Base-by-base conservation (phyloP, 1,140 invertebrate genomes). In the Geopemphigus sp. region DNA sequence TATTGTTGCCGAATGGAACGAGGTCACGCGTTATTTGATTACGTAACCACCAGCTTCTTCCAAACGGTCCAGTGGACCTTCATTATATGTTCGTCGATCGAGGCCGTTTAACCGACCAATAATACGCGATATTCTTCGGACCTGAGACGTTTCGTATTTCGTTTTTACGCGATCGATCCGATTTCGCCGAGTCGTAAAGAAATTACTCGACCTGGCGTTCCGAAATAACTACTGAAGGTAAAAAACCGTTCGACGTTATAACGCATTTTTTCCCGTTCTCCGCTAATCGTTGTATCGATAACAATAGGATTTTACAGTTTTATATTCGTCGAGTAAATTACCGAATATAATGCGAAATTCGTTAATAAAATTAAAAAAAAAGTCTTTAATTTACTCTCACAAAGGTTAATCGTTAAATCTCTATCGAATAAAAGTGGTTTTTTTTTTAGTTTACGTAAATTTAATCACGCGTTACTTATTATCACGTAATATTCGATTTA, bases 281-380 rank as follows among this genome's bases (percentile, higher is more conserved):
- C 19, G 22, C n/a, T 66, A 45, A 66, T 66, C 22, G n/a, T 22
- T 66, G 39, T 39, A 39, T 66, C 39, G 39, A 39, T 66, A 66
- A 66, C n/a, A 66, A 66, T 66, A 66, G n/a, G 11, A 39, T 45
- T 39, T 66, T 19, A 66, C 15, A n/a, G 19, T 39, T 66, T 66
- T 39, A 66, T 1, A 32, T 32, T 14, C n/a, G 19, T 19, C 32
- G 2, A 22, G 32, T 66, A 66, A 66, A 66, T 66, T 66, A 29
- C 11, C 19, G 63, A 32, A 66, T 39, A 66, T 39, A 66, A 39
- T 64, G 32, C n/a, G 61, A 19, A n/a, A n/a, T 45, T 66, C 1
- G n/a, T 39, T 66, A 39, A 66, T 24, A 45, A 39, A 22, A 15
- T 39, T 29, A 54, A 54, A n/a, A 19, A n/a, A 2, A 54, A 54